A percentile compares a stretch with the other conserved stretches of the same genome.
These are phyloP conservation scores for Caenorhabditis sulstoni DNA, from an alignment of 2,888 invertebrate genomes.

Conservation along the genomic window DNA sequence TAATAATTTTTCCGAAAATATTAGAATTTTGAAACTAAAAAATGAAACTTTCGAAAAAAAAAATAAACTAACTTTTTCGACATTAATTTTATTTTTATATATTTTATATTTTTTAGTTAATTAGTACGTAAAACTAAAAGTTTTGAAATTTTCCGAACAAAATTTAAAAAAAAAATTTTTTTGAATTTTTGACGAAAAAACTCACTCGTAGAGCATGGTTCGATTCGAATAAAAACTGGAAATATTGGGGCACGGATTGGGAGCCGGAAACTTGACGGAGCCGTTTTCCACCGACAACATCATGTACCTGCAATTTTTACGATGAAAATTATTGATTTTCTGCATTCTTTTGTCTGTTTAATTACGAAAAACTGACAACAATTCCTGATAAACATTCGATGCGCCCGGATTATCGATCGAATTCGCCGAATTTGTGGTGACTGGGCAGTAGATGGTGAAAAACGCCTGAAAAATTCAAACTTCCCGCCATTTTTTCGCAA, in stretches of 20 bases:
- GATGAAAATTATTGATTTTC: constrained; percentile 2
- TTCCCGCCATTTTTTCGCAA: not conserved
- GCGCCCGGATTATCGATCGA: constrained; percentile 59
- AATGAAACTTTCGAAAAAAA: too few relatives aligned
- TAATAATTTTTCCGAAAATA: too few relatives aligned
- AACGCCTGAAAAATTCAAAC: constrained; percentile 52
- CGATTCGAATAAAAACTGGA: constrained; percentile 54
- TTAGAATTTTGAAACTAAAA: too few relatives aligned
- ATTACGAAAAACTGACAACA: constrained; percentile 67
- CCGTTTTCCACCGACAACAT: constrained; percentile 58
- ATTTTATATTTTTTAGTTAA: too few relatives aligned
- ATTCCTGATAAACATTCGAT: constrained; percentile 59
- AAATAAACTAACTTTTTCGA: too few relatives aligned
- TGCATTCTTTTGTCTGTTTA: too few relatives aligned
- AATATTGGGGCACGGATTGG: constrained; percentile 44
- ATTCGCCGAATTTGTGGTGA: constrained; percentile 66
- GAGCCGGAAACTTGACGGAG: constrained; percentile 50
- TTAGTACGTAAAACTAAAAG: too few relatives aligned
- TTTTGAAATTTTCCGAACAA: not conserved
- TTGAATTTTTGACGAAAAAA: too few relatives aligned
- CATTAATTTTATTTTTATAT: too few relatives aligned
- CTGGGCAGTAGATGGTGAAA: constrained; percentile 72
- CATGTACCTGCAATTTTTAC: constrained; percentile 27
- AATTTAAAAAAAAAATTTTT: not conserved
- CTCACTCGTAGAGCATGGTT: constrained; percentile 40